These are phyloP conservation scores for Todus mexicanus DNA, from an alignment of 2,797 vertebrate genomes.

Conservation along the genomic window DNA sequence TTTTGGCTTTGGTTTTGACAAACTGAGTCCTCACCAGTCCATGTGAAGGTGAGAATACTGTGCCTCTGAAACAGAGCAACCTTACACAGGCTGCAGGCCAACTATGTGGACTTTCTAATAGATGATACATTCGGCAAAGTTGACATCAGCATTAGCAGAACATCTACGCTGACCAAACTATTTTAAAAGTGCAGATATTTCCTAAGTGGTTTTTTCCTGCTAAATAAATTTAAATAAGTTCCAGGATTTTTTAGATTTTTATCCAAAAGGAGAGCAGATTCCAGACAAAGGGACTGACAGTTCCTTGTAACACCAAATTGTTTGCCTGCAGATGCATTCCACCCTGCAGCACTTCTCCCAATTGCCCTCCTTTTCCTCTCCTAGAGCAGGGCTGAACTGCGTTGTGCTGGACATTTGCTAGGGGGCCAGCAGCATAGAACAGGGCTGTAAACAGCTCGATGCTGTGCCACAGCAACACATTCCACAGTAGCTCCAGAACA, in stretches of 20 bases:
- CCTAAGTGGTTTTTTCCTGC: not conserved
- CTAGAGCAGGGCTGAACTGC: not conserved
- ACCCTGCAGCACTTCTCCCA: not conserved
- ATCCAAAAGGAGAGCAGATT: not conserved
- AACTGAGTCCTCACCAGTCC: not conserved
- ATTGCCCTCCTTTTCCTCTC: not conserved
- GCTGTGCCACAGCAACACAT: not conserved
- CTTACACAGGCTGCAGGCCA: not conserved
- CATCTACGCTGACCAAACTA: fast-evolving
- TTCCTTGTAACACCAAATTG: fast-evolving
- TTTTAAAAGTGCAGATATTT: not conserved
- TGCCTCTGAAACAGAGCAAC: not conserved
- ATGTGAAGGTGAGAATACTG: not conserved
- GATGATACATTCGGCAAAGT: not conserved
- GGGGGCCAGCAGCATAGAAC: not conserved
- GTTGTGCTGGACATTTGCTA: not conserved
- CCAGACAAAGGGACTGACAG: not conserved
- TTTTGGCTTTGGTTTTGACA: not conserved
- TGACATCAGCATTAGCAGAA: not conserved
- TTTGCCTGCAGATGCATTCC: not conserved
- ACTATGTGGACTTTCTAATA: not conserved
- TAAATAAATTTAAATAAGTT: not conserved
- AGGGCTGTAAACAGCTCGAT: not conserved
- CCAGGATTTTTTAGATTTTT: not conserved
- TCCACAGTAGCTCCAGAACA: not conserved